Conservation (phyloP, 2,113 vertebrate species). For the Thoracochromis brauschi region DNA sequence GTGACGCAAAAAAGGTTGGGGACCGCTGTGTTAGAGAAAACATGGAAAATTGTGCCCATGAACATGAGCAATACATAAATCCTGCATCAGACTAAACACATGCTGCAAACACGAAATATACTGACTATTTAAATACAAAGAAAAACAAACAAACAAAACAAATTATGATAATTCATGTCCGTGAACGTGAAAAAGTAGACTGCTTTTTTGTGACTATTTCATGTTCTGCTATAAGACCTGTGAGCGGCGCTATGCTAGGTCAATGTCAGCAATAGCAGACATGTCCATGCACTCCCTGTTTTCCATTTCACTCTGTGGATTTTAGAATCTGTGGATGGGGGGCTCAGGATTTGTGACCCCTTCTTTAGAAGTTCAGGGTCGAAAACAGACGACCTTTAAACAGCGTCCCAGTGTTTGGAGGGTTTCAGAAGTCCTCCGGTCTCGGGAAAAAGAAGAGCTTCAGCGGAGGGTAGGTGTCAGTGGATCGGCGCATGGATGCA, state of each 20-base stretch:
- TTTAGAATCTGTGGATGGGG: accelerated
- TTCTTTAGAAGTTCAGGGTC: background rate
- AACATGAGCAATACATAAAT: background rate
- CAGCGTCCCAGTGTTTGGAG: too few relatives aligned
- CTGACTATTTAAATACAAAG: background rate
- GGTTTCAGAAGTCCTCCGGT: background rate
- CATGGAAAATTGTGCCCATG: background rate
- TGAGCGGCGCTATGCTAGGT: background rate
- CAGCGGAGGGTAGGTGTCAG: background rate
- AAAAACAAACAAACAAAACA: background rate
- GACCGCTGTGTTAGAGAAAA: background rate
- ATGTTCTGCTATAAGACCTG: accelerated
- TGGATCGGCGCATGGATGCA: too few relatives aligned
- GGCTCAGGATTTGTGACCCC: background rate
- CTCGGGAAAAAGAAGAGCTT: accelerated
- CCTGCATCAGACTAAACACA: background rate
- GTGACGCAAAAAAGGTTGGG: too few relatives aligned
- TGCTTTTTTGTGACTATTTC: background rate
- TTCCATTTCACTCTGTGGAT: background rate
- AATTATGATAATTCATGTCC: accelerated
- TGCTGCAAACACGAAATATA: accelerated
- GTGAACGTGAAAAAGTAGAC: background rate
- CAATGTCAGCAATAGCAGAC: background rate
- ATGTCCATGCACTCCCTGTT: accelerated
- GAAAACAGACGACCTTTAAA: background rate